Percentiles rank a stretch among this genome's conserved stretches.
Evolutionary conservation across 2,797 vertebrate genomes (phyloP).

Genomic region (Notamacropus eugenii): DNA sequence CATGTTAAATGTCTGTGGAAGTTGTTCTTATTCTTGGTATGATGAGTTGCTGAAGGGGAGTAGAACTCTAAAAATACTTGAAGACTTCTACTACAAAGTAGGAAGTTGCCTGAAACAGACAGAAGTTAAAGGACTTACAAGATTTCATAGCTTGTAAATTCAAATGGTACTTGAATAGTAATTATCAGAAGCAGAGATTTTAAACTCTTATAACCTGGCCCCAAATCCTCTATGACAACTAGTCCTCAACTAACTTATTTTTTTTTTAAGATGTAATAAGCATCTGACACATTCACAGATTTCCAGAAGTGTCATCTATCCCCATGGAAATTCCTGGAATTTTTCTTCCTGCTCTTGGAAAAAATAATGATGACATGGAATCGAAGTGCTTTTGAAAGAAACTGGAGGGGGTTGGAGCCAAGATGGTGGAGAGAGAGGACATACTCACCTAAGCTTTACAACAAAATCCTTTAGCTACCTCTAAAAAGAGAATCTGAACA

Average conservation of each 20-base stretch:
- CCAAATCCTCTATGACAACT: background rate
- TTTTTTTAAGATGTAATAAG: background rate
- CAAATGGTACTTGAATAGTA: background rate
- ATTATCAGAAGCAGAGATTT: background rate
- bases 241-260: background rate
- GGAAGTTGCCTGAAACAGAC: background rate
- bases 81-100: background rate
- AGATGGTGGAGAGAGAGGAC: too few species aligned
- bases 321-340: background rate
- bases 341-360: background rate
- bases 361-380: background rate
- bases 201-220: background rate
- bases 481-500: too few species aligned
- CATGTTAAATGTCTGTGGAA: background rate
- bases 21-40: background rate
- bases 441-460: too few species aligned
- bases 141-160: background rate
- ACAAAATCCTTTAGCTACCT: too few species aligned
- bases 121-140: background rate
- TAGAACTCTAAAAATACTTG: background rate
- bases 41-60: background rate
- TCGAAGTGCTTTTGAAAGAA: background rate
- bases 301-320: background rate
- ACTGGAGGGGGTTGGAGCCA: background rate
- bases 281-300: background rate